These are phyloP conservation scores for Cynoglossus semilaevis DNA, from an alignment of 2,113 vertebrate species.

Conservation along the genomic window DNA sequence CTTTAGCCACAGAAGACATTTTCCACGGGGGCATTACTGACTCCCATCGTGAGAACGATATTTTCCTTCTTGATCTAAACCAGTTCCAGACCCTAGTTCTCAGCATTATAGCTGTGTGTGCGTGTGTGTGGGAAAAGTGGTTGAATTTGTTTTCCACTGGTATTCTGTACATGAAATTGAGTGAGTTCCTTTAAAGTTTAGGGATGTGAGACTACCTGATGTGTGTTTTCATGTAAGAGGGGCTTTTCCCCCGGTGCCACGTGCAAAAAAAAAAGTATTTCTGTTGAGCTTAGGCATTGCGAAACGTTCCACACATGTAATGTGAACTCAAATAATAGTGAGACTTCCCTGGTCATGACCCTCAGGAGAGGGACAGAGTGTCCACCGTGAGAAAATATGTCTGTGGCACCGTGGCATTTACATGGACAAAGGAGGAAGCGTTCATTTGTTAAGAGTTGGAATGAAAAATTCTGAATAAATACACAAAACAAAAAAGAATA, in stretches of 20 bases:
- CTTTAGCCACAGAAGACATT: too few relatives aligned
- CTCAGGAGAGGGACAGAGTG: neutral
- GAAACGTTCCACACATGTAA: conserved; percentile 10
- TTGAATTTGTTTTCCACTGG: conserved; percentile 34
- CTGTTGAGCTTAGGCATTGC: conserved; percentile 28
- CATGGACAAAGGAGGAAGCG: too few relatives aligned
- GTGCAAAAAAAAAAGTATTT: conserved; percentile 22
- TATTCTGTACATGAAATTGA: conserved; percentile 52
- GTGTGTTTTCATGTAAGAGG: conserved; percentile 50
- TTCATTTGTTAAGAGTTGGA: too few relatives aligned
- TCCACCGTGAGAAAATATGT: neutral
- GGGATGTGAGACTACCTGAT: conserved; percentile 67
- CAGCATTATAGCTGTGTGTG: conserved; percentile 36
- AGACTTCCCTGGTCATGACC: conserved; percentile 1
- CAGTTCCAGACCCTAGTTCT: neutral
- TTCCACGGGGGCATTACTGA: too few relatives aligned
- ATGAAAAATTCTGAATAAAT: too few relatives aligned
- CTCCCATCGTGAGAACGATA: neutral
- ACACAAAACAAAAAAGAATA: too few relatives aligned
- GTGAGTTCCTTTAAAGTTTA: conserved; percentile 54
- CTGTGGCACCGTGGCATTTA: neutral
- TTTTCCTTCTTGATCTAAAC: conserved; percentile 10
- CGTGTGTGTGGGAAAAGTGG: conserved; percentile 50
- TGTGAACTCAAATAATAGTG: conserved; percentile 5
- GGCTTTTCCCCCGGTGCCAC: conserved; percentile 37